phyloP scores from a whole-genome alignment of 1,140 invertebrate species.

The Drosophila yakuba region DNA sequence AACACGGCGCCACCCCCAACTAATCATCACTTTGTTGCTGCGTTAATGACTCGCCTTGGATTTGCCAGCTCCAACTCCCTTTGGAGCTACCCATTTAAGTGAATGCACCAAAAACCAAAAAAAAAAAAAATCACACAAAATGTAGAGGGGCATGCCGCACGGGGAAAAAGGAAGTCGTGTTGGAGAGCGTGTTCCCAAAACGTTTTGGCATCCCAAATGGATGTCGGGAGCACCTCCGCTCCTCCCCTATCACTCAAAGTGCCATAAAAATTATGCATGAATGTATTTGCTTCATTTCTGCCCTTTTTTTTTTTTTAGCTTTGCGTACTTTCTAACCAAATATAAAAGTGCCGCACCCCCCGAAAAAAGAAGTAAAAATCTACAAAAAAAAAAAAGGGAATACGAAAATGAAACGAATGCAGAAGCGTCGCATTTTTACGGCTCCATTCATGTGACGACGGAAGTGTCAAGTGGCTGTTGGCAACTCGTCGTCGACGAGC shows the following conservation, averaged over 20 bases:
- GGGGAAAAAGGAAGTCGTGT: neutral
- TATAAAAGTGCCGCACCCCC: conserved; percentile 69
- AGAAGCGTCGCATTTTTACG: conserved; percentile 81
- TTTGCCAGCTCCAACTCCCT: conserved; percentile 17
- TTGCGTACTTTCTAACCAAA: conserved; percentile 51
- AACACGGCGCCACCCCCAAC: conserved; percentile 34
- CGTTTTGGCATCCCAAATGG: conserved; percentile 79
- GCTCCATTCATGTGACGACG: conserved; percentile 82
- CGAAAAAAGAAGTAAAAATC: conserved; percentile 41
- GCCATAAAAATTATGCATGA: conserved; percentile 81
- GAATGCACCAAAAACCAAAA: conserved; percentile 32
- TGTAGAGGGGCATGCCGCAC: neutral
- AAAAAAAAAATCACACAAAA: neutral
- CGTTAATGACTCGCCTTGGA: conserved; percentile 71
- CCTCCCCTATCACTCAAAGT: conserved; percentile 55
- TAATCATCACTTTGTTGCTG: conserved; percentile 77
- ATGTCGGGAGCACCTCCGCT: conserved; percentile 30
- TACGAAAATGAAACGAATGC: conserved; percentile 56
- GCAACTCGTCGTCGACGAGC: conserved; percentile 78
- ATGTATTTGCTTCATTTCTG: conserved; percentile 76
- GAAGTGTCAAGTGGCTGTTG: conserved; percentile 83
- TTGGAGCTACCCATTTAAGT: conserved; percentile 54
- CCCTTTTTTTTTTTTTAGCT: conserved; percentile 14
- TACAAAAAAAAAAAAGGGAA: conserved; percentile 8
- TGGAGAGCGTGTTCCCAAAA: conserved; percentile 69